Conservation (phyloP, 37 sponge, comb jelly and placozoan genomes). For the Bolinopsis microptera region DNA sequence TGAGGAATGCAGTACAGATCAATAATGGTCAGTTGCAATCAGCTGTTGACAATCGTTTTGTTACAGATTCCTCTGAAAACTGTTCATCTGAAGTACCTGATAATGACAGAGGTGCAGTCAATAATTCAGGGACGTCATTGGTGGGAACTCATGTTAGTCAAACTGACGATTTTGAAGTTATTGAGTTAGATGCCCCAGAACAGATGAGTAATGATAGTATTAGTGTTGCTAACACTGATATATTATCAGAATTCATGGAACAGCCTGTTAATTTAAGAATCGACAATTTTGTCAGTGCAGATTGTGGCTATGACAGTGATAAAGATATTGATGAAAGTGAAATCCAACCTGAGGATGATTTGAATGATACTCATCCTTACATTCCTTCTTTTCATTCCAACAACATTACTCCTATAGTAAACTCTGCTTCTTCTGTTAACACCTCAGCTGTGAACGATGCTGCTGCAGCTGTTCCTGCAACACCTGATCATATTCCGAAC, state of each 20-base stretch:
- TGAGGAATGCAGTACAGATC: background rate
- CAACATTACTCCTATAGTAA: background rate
- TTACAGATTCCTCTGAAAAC: conserved; percentile 26
- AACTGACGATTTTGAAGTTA: conserved; percentile 45
- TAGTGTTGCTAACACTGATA: background rate
- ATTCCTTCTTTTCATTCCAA: conserved; percentile 31
- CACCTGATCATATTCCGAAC: background rate
- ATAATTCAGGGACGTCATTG: background rate
- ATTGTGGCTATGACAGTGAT: conserved; percentile 44
- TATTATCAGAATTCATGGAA: background rate
- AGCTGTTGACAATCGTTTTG: conserved; percentile 17
- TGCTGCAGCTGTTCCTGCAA: background rate
- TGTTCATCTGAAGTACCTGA: conserved; percentile 37
- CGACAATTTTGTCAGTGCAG: conserved; percentile 7
- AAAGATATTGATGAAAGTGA: conserved; percentile 64
- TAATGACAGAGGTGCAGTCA: conserved; percentile 24
- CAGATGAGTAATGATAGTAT: background rate
- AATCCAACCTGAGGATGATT: background rate
- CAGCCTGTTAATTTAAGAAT: conserved; percentile 3
- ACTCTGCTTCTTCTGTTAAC: background rate
- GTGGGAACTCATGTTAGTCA: background rate
- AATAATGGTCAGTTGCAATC: background rate
- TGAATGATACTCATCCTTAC: background rate
- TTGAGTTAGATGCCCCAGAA: background rate
- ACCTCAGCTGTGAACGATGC: background rate